Percentiles rank a stretch among this genome's conserved stretches.
Conservation (phyloP, 1,140 invertebrate species). For the Drosophila seguyi region DNA sequence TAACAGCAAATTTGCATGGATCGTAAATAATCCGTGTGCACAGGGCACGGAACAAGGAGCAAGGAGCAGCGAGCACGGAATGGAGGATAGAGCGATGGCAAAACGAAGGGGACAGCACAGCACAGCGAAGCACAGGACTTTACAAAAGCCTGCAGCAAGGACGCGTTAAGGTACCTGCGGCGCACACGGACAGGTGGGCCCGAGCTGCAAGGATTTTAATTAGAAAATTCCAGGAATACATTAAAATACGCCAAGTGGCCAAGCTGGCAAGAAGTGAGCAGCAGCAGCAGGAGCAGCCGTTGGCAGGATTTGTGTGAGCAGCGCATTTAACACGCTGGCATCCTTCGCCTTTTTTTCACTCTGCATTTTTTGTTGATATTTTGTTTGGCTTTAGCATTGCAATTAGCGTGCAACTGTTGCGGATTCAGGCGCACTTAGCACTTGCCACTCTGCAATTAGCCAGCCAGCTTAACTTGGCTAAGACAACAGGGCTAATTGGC, state of each 20-base stretch:
- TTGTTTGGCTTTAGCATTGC: conserved; percentile 78
- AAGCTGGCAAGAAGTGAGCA: conserved; percentile 29
- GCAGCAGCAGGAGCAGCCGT: conserved; percentile 14
- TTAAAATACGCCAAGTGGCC: conserved; percentile 69
- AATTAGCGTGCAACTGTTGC: conserved; percentile 70
- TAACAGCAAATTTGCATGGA: conserved; percentile 84
- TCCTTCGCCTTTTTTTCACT: conserved; percentile 26
- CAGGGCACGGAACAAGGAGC: conserved; percentile 2
- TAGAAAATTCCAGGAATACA: conserved; percentile 81
- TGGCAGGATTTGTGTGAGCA: conserved; percentile 65
- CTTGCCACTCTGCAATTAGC: conserved; percentile 68
- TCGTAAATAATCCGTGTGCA: conserved; percentile 81
- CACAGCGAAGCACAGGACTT: conserved; percentile 7
- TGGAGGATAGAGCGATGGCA: neutral
- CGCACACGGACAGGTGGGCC: conserved; percentile 53
- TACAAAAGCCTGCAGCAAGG: conserved; percentile 50
- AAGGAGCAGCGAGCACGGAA: neutral
- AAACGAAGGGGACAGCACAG: neutral
- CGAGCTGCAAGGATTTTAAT: conserved; percentile 73
- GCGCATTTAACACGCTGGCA: conserved; percentile 66
- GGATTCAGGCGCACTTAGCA: conserved; percentile 48
- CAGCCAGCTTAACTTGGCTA: conserved; percentile 58
- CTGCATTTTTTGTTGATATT: conserved; percentile 55
- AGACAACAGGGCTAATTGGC: conserved; percentile 71
- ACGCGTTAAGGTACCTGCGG: conserved; percentile 49